phyloP scores from a whole-genome alignment of 2,888 invertebrate genomes.

The Hartigia nigra region DNA sequence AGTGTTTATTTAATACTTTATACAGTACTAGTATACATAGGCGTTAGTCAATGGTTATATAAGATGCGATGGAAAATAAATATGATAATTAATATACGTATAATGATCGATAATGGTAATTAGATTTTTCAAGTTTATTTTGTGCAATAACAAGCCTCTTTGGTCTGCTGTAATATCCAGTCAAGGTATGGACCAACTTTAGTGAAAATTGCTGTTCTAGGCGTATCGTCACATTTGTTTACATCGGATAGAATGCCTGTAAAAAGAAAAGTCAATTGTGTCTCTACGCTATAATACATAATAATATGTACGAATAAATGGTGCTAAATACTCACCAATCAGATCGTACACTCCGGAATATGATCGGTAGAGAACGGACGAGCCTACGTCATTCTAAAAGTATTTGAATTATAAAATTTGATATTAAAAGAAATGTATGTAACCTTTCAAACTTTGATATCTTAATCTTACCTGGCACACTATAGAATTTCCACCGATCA shows the following conservation, averaged over 20 bases:
- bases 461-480: conserved; percentile 67
- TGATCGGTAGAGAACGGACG: conserved; percentile 69
- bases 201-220: conserved; percentile 68
- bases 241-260: conserved; percentile 68
- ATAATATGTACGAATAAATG: background rate
- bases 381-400: conserved; percentile 69
- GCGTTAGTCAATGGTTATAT: background rate
- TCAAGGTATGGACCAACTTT: conserved; percentile 68
- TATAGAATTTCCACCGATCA: conserved; percentile 66
- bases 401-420: conserved; percentile 4
- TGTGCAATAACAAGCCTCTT: conserved; percentile 70
- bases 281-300: background rate
- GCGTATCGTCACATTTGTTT: conserved; percentile 66
- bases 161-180: conserved; percentile 71
- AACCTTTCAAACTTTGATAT: background rate
- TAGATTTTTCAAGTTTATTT: conserved; percentile 14
- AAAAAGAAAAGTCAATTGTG: conserved; percentile 10
- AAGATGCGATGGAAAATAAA: background rate
- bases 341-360: conserved; percentile 68
- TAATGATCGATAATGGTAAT: background rate
- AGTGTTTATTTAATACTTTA: background rate
- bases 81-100: background rate
- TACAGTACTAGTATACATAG: background rate
- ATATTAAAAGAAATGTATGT: background rate
- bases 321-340: conserved; percentile 61